These are phyloP conservation scores for Neotoxoptera formosana DNA, from an alignment of 1,140 invertebrate species.

Conservation along the genomic window DNA sequence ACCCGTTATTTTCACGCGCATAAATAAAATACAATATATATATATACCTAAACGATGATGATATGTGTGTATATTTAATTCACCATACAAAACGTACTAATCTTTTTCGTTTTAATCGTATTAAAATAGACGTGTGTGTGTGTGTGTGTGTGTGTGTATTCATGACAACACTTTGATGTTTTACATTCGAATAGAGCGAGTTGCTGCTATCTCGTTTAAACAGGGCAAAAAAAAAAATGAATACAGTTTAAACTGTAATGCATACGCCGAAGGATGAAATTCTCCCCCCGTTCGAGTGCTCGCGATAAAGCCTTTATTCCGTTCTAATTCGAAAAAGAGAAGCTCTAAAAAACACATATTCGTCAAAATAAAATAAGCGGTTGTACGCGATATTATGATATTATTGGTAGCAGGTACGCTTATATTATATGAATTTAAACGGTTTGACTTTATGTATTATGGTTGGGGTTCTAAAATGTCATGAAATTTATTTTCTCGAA, in stretches of 20 bases:
- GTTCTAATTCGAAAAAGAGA: neutral
- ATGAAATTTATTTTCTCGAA: no score
- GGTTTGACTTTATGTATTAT: neutral
- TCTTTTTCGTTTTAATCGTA: neutral
- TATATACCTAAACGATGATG: no score
- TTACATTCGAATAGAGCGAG: neutral
- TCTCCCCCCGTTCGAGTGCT: neutral
- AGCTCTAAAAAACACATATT: neutral
- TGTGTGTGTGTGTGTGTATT: no score
- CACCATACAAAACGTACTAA: constrained; percentile 11
- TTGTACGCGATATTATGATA: neutral
- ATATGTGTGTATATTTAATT: constrained; percentile 6
- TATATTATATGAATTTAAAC: neutral
- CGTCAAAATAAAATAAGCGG: neutral
- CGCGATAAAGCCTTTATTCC: neutral
- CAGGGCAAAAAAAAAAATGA: neutral
- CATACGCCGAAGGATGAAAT: neutral
- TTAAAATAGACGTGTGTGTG: neutral
- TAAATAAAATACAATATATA: neutral
- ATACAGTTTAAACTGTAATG: neutral
- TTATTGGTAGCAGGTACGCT: no score
- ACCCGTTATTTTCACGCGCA: neutral
- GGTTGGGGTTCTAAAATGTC: no score
- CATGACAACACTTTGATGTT: neutral
- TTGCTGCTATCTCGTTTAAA: neutral